Evolutionary conservation across 2,113 vertebrate genomes (phyloP).

Genomic region (Bostrychus sinensis): DNA sequence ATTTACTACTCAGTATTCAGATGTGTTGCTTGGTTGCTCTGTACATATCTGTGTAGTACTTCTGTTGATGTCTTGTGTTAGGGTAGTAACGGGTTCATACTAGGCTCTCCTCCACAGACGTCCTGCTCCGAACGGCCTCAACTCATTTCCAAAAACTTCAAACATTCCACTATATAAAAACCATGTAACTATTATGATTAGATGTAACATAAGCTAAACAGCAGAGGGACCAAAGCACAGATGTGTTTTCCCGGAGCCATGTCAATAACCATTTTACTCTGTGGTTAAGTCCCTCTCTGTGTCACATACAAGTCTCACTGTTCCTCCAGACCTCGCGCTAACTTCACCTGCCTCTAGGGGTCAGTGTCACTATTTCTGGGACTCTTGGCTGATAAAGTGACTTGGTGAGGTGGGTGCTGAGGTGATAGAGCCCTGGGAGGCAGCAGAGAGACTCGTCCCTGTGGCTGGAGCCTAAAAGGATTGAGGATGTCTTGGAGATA

Average conservation of each 20-base stretch:
- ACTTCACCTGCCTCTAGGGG: slow-evolving; percentile 28
- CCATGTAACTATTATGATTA: slow-evolving; percentile 41
- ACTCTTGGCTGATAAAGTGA: slow-evolving; percentile 9
- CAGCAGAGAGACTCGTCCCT: slow-evolving; percentile 36
- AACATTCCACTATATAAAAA: slow-evolving; percentile 69
- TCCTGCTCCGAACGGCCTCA: slow-evolving; percentile 45
- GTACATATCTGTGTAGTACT: slow-evolving; percentile 75
- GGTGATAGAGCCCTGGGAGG: slow-evolving; percentile 65
- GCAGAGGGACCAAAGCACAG: slow-evolving; percentile 37
- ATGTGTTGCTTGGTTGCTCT: slow-evolving; percentile 73
- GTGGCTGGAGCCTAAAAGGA: slow-evolving; percentile 41
- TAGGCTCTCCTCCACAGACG: slow-evolving; percentile 60
- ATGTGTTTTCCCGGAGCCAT: slow-evolving; percentile 54
- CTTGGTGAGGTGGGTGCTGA: slow-evolving; percentile 29
- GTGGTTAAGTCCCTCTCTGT: slow-evolving; percentile 48
- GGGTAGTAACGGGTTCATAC: slow-evolving; percentile 74
- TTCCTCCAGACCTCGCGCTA: slow-evolving; percentile 27
- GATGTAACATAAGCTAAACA: slow-evolving; percentile 23
- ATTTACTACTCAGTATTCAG: slow-evolving; percentile 66
- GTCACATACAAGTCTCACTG: slow-evolving; percentile 28
- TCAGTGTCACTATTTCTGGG: slow-evolving; percentile 27
- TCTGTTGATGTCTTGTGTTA: slow-evolving; percentile 71
- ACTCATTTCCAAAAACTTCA: slow-evolving; percentile 64
- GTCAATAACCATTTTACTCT: slow-evolving; percentile 52
- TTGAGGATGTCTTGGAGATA: slow-evolving; percentile 53